Evolutionary conservation across 35 echinoderm and acorn worm species (phyloP).

Genomic region (Apostichopus californicus): DNA sequence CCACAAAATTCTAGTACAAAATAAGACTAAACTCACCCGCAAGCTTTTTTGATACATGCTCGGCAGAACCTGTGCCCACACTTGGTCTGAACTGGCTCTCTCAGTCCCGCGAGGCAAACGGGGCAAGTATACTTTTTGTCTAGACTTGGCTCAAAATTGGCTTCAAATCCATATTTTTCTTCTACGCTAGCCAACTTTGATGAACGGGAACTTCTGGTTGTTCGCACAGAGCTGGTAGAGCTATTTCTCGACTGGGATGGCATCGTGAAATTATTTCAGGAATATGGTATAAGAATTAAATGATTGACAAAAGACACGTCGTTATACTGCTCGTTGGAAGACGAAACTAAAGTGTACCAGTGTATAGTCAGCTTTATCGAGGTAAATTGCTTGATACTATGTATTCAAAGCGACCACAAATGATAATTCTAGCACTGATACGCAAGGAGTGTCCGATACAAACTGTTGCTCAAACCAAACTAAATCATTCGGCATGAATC

Average conservation of each 20-base stretch:
- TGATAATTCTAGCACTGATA: no score
- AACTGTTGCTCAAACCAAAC: no score
- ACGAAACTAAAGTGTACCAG: no score
- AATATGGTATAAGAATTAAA: no score
- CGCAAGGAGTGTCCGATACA: no score
- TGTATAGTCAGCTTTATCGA: no score
- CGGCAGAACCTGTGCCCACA: slow-evolving; percentile 97
- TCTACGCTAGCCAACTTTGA: neutral
- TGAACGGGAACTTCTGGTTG: neutral
- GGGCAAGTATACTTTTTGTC: slow-evolving; percentile 96
- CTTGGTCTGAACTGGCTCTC: slow-evolving; percentile 87
- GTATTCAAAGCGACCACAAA: no score
- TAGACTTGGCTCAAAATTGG: slow-evolving; percentile 64
- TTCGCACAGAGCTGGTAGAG: slow-evolving; percentile 19
- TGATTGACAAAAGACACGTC: no score
- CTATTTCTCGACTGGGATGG: slow-evolving; percentile 21
- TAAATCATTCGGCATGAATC: no score
- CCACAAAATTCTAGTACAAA: neutral
- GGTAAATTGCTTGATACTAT: no score
- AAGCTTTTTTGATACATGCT: slow-evolving; percentile 67
- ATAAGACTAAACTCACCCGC: slow-evolving; percentile 63
- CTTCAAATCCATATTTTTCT: slow-evolving; percentile 74
- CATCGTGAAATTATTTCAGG: neutral
- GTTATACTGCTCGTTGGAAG: no score
- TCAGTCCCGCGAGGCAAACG: slow-evolving; percentile 80